A percentile compares a stretch with the other conserved stretches of the same genome.
phyloP scores from a whole-genome alignment of 2,888 invertebrate species.

The Drosophila borealis region DNA sequence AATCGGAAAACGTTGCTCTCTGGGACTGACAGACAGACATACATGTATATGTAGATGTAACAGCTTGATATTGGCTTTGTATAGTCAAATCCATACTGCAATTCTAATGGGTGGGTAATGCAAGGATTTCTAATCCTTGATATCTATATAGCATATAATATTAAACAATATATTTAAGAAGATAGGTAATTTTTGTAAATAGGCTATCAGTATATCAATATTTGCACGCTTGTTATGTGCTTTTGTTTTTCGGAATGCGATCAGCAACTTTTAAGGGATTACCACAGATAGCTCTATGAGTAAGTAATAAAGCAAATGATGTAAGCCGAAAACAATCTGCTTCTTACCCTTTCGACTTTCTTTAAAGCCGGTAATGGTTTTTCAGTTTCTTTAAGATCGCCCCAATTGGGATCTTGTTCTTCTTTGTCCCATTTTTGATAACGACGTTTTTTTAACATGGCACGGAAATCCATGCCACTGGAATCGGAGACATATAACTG shows the following conservation, averaged over 20 bases:
- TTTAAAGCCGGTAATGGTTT: slow-evolving; percentile 94
- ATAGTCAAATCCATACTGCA: too few species aligned
- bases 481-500: slow-evolving; percentile 98
- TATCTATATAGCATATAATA: too few species aligned
- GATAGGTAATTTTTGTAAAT: background rate
- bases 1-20: too few species aligned
- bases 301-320: slow-evolving; percentile 17
- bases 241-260: background rate
- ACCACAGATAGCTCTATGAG: slow-evolving; percentile 15
- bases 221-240: background rate
- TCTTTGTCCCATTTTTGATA: slow-evolving; percentile 97
- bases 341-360: slow-evolving; percentile 96
- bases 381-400: slow-evolving; percentile 95
- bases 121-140: too few species aligned
- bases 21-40: background rate
- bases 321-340: slow-evolving; percentile 18
- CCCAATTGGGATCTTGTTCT: slow-evolving; percentile 96
- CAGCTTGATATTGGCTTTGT: too few species aligned
- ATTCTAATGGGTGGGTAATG: too few species aligned
- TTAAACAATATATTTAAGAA: background rate
- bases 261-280: background rate
- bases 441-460: slow-evolving; percentile 98
- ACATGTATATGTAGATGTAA: too few species aligned
- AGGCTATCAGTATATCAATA: background rate
- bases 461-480: slow-evolving; percentile 99